phyloP scores from a whole-genome alignment of 2,113 vertebrate species.

The Brienomyrus brachyistius region DNA sequence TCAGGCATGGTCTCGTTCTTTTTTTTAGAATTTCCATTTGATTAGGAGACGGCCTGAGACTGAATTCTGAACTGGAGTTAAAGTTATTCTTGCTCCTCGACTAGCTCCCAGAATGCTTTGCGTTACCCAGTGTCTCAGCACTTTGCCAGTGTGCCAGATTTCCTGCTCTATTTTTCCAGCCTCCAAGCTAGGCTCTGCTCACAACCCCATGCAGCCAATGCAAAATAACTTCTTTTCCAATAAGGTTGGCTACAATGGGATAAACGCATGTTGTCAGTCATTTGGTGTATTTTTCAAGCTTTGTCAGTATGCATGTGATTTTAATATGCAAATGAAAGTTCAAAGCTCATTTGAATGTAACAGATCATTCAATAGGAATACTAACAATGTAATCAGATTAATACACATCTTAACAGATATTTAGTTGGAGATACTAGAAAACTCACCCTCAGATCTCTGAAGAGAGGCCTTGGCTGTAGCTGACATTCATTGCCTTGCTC shows the following conservation, averaged over 20 bases:
- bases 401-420: not conserved
- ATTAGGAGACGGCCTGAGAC: not conserved
- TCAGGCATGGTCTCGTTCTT: not conserved
- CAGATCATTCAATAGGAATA: not conserved
- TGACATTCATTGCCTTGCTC: not conserved
- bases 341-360: not conserved
- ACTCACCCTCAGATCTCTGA: not conserved
- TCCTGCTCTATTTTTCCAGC: slow-evolving; percentile 12
- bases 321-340: not conserved
- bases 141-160: slow-evolving; percentile 5
- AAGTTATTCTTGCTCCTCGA: not conserved
- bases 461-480: not conserved
- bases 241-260: not conserved
- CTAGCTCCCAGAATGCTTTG: slow-evolving; percentile 13
- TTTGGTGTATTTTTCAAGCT: not conserved
- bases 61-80: not conserved
- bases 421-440: not conserved
- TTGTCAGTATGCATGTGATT: not conserved
- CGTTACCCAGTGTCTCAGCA: not conserved
- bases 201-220: not conserved
- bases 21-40: not conserved
- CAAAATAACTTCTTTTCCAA: not conserved
- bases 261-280: not conserved
- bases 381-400: not conserved
- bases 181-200: not conserved